Evolutionary conservation across 2,113 vertebrate species (phyloP).

Genomic region (Sardina pilchardus): DNA sequence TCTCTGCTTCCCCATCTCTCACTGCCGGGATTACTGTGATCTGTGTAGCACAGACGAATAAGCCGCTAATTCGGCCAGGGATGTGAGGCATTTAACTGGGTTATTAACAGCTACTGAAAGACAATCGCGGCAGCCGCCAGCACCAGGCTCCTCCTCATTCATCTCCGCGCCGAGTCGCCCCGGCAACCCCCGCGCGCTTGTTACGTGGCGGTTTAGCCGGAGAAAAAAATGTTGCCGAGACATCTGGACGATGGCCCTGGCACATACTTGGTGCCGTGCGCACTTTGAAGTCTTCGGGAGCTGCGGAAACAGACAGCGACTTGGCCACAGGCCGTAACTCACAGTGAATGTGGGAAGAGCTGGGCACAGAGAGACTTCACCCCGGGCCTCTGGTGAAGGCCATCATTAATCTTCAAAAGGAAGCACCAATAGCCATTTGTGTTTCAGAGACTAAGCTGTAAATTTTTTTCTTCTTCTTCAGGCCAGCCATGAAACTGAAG

Average conservation of each 20-base stretch:
- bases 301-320: slow-evolving; percentile 50
- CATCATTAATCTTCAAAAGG: neutral
- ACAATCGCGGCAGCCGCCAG: slow-evolving; percentile 71
- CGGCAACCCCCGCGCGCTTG: slow-evolving; percentile 53
- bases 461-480: too few relatives aligned
- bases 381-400: neutral
- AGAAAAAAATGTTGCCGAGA: neutral
- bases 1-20: slow-evolving; percentile 37
- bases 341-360: slow-evolving; percentile 27
- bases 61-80: slow-evolving; percentile 65
- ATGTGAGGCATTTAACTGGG: slow-evolving; percentile 65
- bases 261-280: slow-evolving; percentile 72
- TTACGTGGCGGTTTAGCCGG: neutral
- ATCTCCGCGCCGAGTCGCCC: slow-evolving; percentile 58
- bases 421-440: neutral
- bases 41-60: slow-evolving; percentile 59
- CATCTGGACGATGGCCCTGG: slow-evolving; percentile 56
- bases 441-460: too few relatives aligned
- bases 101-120: slow-evolving; percentile 81
- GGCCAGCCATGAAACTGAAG: too few relatives aligned
- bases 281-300: slow-evolving; percentile 64
- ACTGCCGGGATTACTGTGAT: slow-evolving; percentile 59
- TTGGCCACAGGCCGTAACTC: slow-evolving; percentile 63
- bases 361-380: slow-evolving; percentile 29
- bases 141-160: slow-evolving; percentile 59